Evolutionary conservation across 2,888 invertebrate genomes (phyloP).

Genomic region (Drosophila formosana): DNA sequence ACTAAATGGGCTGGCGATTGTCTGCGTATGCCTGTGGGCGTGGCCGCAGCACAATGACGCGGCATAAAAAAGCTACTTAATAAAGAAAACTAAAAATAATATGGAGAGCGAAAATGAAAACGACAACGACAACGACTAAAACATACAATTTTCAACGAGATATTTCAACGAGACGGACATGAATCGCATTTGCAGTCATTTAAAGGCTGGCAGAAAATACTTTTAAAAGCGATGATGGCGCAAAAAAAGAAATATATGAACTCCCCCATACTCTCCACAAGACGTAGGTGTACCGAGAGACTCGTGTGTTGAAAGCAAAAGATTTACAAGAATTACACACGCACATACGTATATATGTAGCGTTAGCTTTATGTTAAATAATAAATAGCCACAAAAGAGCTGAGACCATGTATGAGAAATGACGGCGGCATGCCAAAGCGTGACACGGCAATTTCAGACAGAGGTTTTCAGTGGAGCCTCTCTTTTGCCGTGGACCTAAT

Average conservation of each 20-base stretch:
- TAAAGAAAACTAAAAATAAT: constrained; percentile 40
- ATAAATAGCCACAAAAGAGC: constrained; percentile 66
- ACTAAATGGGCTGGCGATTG: constrained; percentile 11
- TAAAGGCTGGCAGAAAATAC: constrained; percentile 61
- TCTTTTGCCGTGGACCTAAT: constrained; percentile 40
- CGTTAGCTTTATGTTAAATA: constrained; percentile 60
- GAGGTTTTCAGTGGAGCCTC: constrained; percentile 1
- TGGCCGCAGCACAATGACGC: constrained; percentile 38
- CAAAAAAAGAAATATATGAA: constrained; percentile 28
- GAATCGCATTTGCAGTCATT: constrained; percentile 72
- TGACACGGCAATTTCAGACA: constrained; percentile 58
- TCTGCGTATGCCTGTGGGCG: constrained; percentile 28
- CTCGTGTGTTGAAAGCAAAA: constrained; percentile 67
- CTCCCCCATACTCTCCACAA: neutral
- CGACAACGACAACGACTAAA: constrained; percentile 40
- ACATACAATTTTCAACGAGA: constrained; percentile 70
- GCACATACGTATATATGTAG: constrained; percentile 37
- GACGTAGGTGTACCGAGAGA: constrained; percentile 34
- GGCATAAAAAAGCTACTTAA: constrained; percentile 66
- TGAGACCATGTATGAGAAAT: constrained; percentile 40
- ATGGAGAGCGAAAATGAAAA: constrained; percentile 32
- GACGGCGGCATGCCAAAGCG: constrained; percentile 63
- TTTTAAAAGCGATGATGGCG: constrained; percentile 72
- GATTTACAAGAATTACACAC: constrained; percentile 80
- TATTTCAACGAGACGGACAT: constrained; percentile 52